Evolutionary conservation across 2,888 invertebrate species (phyloP).

Genomic region (Epinotia ramella): DNA sequence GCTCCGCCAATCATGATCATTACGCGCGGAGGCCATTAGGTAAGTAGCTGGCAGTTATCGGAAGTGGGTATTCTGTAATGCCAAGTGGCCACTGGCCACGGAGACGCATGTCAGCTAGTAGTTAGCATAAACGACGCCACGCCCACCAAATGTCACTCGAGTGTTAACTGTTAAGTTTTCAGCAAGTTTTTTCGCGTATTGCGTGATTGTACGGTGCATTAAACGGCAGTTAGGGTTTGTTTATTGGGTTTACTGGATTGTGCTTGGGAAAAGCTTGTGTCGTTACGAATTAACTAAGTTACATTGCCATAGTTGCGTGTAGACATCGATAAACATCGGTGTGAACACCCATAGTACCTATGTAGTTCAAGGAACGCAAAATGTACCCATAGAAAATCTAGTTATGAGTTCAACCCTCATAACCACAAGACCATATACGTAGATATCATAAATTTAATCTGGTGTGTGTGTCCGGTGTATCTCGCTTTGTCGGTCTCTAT

Average conservation of each 20-base stretch:
- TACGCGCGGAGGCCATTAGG: conserved; percentile 68
- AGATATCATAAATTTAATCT: no score
- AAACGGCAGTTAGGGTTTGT: conserved; percentile 12
- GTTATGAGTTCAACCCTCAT: neutral
- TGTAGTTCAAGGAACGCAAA: neutral
- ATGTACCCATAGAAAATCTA: neutral
- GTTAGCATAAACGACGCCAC: conserved; percentile 72
- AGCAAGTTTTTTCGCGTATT: conserved; percentile 57
- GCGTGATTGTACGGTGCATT: conserved; percentile 30
- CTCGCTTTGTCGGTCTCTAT: no score
- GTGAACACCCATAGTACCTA: neutral
- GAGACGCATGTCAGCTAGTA: conserved; percentile 51
- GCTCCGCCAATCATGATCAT: conserved; percentile 67
- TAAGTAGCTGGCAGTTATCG: conserved; percentile 67
- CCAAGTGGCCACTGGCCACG: conserved; percentile 50
- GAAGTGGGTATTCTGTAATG: conserved; percentile 51
- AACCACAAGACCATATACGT: neutral
- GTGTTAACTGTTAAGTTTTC: conserved; percentile 53
- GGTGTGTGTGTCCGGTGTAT: no score
- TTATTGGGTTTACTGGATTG: conserved; percentile 20
- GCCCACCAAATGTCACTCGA: conserved; percentile 69
- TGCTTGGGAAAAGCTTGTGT: conserved; percentile 6
- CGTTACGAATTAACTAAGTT: neutral
- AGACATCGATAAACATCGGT: neutral
- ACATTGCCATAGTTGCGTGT: conserved; percentile 2